Percentiles rank a stretch among this genome's conserved stretches.
Conservation (phyloP, 2,888 invertebrate species). For the Drosophila gaucha region DNA sequence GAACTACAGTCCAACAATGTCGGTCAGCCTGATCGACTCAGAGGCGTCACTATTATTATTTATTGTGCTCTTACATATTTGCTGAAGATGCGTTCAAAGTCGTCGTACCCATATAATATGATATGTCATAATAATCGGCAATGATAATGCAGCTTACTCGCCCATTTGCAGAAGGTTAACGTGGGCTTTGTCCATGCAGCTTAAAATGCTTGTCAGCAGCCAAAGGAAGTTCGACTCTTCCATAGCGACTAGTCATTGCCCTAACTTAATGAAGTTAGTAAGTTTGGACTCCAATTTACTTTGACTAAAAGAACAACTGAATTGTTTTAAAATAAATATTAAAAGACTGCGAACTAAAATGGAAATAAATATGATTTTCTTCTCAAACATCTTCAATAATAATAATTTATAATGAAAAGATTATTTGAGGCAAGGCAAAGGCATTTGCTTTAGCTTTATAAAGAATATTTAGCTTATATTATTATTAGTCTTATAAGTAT, state of each 20-base stretch:
- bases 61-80: constrained; percentile 4
- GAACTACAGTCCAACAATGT: constrained; percentile 60
- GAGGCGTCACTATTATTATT: constrained; percentile 35
- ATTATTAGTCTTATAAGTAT: too few relatives aligned
- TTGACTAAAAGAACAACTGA: too few relatives aligned
- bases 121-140: constrained; percentile 44
- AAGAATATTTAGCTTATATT: too few relatives aligned
- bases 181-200: constrained; percentile 43
- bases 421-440: too few relatives aligned
- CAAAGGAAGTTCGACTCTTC: background rate
- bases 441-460: too few relatives aligned
- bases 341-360: too few relatives aligned
- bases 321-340: too few relatives aligned
- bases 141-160: constrained; percentile 51
- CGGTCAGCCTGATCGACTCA: constrained; percentile 46
- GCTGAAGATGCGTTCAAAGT: constrained; percentile 35
- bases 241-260: constrained; percentile 8
- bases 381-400: too few relatives aligned
- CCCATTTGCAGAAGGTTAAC: constrained; percentile 51
- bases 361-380: too few relatives aligned
- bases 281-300: background rate
- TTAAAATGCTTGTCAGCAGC: constrained; percentile 23
- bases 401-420: too few relatives aligned
- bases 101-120: constrained; percentile 16
- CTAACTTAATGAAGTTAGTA: too few relatives aligned